phyloP scores from a whole-genome alignment of 2,797 vertebrate species.

The Paedocypris micromegethes region DNA sequence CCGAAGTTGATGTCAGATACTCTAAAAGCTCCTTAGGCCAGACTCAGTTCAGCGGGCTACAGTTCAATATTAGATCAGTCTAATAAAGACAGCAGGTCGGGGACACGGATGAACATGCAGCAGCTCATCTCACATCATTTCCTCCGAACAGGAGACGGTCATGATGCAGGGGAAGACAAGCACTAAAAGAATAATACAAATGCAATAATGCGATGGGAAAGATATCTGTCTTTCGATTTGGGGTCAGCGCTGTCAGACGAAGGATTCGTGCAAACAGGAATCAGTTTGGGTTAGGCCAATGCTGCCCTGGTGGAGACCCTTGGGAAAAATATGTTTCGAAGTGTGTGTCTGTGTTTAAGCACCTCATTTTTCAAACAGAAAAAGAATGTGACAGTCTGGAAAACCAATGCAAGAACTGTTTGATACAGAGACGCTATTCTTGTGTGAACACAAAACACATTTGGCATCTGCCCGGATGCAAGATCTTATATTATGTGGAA shows the following conservation, averaged over 20 bases:
- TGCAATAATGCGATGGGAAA: constrained; percentile 30
- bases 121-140: constrained; percentile 15
- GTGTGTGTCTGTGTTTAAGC: constrained; percentile 32
- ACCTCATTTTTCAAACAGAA: constrained; percentile 29
- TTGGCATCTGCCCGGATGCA: neutral
- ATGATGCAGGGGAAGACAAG: constrained; percentile 20
- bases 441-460: constrained; percentile 4
- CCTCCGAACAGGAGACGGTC: constrained; percentile 12
- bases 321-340: constrained; percentile 25
- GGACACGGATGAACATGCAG: constrained; percentile 31
- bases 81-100: constrained; percentile 31
- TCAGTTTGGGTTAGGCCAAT: constrained; percentile 32
- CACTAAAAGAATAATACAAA: constrained; percentile 40
- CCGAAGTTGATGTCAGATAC: constrained; percentile 33
- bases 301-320: constrained; percentile 22
- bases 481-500: no score
- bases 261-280: constrained; percentile 24
- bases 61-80: constrained; percentile 32
- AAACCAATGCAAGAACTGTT: constrained; percentile 4
- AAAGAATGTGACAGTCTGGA: constrained; percentile 23
- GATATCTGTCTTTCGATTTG: constrained; percentile 37
- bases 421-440: neutral
- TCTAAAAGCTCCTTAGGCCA: constrained; percentile 24
- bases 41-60: constrained; percentile 5
- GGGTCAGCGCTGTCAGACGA: constrained; percentile 39